Conservation (phyloP, 2,113 vertebrate genomes). For the Lanius ludovicianus region DNA sequence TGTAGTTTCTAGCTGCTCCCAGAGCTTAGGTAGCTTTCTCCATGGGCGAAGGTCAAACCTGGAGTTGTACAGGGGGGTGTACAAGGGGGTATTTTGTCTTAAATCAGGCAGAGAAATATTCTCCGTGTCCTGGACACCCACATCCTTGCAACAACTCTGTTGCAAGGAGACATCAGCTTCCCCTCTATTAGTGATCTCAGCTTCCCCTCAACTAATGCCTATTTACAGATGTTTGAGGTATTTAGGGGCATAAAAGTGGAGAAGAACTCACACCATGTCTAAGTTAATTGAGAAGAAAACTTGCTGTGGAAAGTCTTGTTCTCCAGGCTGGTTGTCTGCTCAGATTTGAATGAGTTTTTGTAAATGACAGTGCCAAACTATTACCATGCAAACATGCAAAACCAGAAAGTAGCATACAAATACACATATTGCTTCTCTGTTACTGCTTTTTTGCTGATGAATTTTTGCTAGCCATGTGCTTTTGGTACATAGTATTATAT, state of each 20-base stretch:
- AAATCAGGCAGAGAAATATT: too few species aligned
- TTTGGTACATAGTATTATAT: not conserved
- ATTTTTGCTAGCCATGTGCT: rapidly evolving
- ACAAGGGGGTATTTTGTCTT: too few species aligned
- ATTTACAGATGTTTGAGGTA: not conserved
- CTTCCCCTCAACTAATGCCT: not conserved
- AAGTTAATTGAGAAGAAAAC: not conserved
- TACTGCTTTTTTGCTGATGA: not conserved
- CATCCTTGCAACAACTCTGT: not conserved
- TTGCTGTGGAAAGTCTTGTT: not conserved
- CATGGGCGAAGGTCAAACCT: too few species aligned
- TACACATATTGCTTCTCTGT: not conserved
- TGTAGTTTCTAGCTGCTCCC: too few species aligned
- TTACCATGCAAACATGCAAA: not conserved
- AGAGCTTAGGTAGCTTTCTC: too few species aligned
- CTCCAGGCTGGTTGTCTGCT: not conserved
- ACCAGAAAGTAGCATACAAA: not conserved
- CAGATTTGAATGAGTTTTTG: not conserved
- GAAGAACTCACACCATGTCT: rapidly evolving
- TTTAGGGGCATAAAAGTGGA: not conserved
- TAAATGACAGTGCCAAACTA: not conserved
- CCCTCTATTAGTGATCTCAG: not conserved
- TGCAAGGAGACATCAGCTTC: not conserved
- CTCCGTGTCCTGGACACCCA: too few species aligned
- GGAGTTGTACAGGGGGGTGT: too few species aligned